Evolutionary conservation across 2,113 vertebrate genomes (phyloP).

Genomic region (Etheostoma spectabile): DNA sequence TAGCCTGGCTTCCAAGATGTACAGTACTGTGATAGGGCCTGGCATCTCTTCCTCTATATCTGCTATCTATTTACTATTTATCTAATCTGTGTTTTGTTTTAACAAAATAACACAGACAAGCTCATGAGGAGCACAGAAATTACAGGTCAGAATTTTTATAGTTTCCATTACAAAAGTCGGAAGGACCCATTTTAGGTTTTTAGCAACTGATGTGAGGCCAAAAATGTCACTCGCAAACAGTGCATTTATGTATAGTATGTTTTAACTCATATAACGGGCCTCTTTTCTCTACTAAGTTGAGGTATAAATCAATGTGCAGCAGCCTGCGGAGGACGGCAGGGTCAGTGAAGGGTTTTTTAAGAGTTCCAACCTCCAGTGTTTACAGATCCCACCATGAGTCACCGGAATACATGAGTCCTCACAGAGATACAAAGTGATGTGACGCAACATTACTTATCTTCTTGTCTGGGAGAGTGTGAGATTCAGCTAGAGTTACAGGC

Average conservation of each 20-base stretch:
- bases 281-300: background rate
- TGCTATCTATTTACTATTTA: too few relatives aligned
- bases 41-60: too few relatives aligned
- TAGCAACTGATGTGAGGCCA: background rate
- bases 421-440: constrained; percentile 11
- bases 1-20: too few relatives aligned
- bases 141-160: background rate
- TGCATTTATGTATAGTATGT: background rate
- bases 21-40: too few relatives aligned
- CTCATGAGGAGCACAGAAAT: too few relatives aligned
- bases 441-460: constrained; percentile 2
- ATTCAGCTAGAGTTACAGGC: constrained; percentile 22
- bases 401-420: constrained; percentile 7
- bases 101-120: too few relatives aligned
- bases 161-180: background rate
- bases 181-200: background rate
- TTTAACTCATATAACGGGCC: background rate
- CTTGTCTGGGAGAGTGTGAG: constrained; percentile 12
- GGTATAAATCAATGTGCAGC: constrained; percentile 53
- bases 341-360: constrained; percentile 24
- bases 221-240: too few relatives aligned
- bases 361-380: background rate
- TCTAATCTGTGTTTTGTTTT: too few relatives aligned
- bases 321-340: constrained; percentile 17
- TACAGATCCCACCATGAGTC: constrained; percentile 32